Conservation (phyloP, 2,113 vertebrate species). For the Saguinus imperator region DNA sequence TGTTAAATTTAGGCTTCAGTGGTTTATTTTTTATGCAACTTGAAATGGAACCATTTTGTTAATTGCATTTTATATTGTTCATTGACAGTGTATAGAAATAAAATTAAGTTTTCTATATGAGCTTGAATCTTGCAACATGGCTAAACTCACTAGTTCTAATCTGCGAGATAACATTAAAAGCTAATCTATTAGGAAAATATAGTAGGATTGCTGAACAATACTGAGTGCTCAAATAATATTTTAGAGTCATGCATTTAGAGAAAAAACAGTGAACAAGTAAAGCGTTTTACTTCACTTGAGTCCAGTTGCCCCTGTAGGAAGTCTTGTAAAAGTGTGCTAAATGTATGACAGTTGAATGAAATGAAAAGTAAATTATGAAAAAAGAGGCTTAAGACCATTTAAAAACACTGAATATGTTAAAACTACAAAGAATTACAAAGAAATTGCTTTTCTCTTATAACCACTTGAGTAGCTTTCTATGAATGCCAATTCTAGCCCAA, state of each 20-base stretch:
- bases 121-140: neutral
- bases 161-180: neutral
- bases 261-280: neutral
- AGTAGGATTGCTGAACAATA: neutral
- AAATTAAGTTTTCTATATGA: neutral
- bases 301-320: neutral
- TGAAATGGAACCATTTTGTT: neutral
- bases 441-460: neutral
- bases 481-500: neutral
- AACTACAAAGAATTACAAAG: slow-evolving; percentile 1
- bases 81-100: neutral
- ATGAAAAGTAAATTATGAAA: neutral
- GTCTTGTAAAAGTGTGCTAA: neutral
- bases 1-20: neutral
- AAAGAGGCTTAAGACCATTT: neutral
- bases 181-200: neutral
- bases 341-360: slow-evolving; percentile 28
- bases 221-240: neutral
- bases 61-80: slow-evolving; percentile 2
- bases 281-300: neutral
- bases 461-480: neutral
- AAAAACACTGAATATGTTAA: neutral
- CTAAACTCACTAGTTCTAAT: neutral
- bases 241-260: neutral
- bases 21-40: neutral